Conservation (phyloP, 2,797 vertebrate genomes). For the Novumbra hubbsi region DNA sequence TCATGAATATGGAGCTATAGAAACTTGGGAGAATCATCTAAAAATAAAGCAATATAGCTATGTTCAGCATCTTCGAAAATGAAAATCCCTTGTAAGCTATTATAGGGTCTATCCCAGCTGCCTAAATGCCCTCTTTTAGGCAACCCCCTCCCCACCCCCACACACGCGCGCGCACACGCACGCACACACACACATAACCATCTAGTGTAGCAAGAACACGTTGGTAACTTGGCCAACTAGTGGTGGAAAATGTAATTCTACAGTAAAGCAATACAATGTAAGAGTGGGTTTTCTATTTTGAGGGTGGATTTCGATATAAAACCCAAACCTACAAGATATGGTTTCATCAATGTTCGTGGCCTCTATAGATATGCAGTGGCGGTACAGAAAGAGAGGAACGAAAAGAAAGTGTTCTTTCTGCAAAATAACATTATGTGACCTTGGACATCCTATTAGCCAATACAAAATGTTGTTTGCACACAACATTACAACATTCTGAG, state of each 20-base stretch:
- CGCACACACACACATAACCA: no score
- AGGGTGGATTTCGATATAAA: constrained; percentile 63
- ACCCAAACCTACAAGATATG: constrained; percentile 55
- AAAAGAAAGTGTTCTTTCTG: neutral
- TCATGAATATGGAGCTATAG: neutral
- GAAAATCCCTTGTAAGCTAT: neutral
- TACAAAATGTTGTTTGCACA: constrained; percentile 19
- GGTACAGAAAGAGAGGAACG: neutral
- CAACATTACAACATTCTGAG: constrained; percentile 12
- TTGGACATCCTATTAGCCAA: constrained; percentile 46
- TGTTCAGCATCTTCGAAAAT: neutral
- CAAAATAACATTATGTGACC: constrained; percentile 47
- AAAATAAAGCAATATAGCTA: neutral
- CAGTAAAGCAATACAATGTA: constrained; percentile 31
- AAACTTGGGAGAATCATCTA: neutral
- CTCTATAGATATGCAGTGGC: constrained; percentile 47
- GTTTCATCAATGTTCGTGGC: constrained; percentile 62
- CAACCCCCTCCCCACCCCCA: constrained; percentile 18
- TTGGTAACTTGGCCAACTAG: constrained; percentile 36
- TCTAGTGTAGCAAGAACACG: constrained; percentile 30
- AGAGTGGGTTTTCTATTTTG: constrained; percentile 27
- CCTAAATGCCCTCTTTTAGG: constrained; percentile 32
- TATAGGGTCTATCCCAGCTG: constrained; percentile 10
- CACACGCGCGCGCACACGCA: no score
- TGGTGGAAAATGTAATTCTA: constrained; percentile 19